Base-by-base conservation (phyloP, 1,140 invertebrate genomes). In the Zeugodacus cucurbitae region DNA sequence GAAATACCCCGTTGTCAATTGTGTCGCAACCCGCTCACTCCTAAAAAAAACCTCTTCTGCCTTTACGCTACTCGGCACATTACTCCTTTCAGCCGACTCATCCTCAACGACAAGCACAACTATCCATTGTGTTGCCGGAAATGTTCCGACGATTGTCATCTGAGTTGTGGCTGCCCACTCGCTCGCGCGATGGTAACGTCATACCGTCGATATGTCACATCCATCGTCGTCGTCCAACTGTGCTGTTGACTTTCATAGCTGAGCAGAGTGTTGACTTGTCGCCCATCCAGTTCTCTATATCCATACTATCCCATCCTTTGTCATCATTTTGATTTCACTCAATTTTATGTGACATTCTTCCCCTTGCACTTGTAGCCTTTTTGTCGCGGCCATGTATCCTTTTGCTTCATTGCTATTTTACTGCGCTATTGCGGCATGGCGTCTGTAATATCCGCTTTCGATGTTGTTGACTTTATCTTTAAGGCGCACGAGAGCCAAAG, bases 391-490 rank as follows among this genome's bases (percentile, higher is more conserved):
- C 48, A 54, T 54, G 48, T 54, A 54, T 54, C 48, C 48, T 54
- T 54, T 54, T 54, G 48, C 17, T 54, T 54, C 48, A 82, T 62
- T 44, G 74, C 70, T 78, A 78, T 41, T 78, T 78, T 78, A 78
- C 74, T 74, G 14, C 26, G 29, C 34, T 82, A 8, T 82, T 82
- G 74, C 44, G 74, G 74, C 48, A 82, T 82, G 74, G 74, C 44
- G 74, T 17, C 74, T 29, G 74, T 82, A 82, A 82, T 82, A 82
- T 82, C 74, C 74, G 74, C 74, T 82, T 82, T 82, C 74, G 67
- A 14, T 82, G 37, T 29, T 82, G 26, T 82, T 82, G 37, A 48
- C 74, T 82, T 82, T 82, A 82, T 82, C 74, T 82, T 82, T 82
- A 82, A 82, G 74, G 74, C 74, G 74, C 74, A 48, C 14, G 64